Evolutionary conservation across 2,888 invertebrate genomes (phyloP), one percentile per base, ranked within the genome.

Genomic region (Seira musarum): DNA sequence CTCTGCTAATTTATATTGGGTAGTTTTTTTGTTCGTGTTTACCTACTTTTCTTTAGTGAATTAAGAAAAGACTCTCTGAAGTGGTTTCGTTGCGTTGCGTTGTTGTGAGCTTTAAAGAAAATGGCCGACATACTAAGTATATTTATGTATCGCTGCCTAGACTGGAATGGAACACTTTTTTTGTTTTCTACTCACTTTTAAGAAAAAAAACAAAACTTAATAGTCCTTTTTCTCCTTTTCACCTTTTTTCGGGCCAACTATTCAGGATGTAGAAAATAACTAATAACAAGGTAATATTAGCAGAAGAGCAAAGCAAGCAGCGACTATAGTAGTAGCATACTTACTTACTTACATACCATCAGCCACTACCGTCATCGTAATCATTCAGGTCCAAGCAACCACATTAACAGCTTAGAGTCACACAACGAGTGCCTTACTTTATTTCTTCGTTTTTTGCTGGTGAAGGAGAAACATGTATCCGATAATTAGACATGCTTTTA

Each of bases 401-500:
- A 80, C 80, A 80, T 80, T 80, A 80, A 80, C 80, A 80, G 80
- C 80, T 80, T 69, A 40, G 80, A 80, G 80, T 80, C 74, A 74
- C 80, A 80, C 74, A 80, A 80, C 73, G 66, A 60, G 49, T 21
- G 60, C 30, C 64, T 30, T 64, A 24, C 17, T 64, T 64, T 64
- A 30, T 24, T 64, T 61, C 61, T 61, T 64, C 2, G 19, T 30
- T n/a, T 64, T 30, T 64, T 65, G n/a, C 19, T 67, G 8, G 67
- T 15, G n/a, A 60, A 35, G 67, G 67, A 82, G 76, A 84, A 82
- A 49, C 74, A 74, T 80, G 74, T 82, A 86, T 86, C 85, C 85
- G 86, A 86, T 86, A 86, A 86, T 86, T 86, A 86, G 84, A 82
- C 84, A 86, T 80, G 85, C 84, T 86, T 86, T 86, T 86, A 86